Evolutionary conservation across 2,113 vertebrate genomes (phyloP).

Genomic region (Tetraodon nigroviridis): DNA sequence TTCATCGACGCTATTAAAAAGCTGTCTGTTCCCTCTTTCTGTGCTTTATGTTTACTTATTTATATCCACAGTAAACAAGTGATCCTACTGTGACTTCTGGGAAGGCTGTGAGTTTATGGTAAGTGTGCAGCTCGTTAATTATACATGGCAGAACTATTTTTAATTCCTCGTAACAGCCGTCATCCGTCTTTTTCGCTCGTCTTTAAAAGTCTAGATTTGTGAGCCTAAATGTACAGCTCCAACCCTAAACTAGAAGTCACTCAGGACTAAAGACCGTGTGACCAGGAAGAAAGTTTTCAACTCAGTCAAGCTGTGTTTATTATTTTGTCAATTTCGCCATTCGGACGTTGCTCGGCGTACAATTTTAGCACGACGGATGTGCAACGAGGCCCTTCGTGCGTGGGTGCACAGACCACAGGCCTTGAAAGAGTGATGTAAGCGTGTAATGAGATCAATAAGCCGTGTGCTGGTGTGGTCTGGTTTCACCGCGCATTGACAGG

Average conservation of each 20-base stretch:
- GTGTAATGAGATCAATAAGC: conserved; percentile 62
- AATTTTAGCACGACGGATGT: no score
- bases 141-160: conserved; percentile 1
- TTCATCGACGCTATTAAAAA: no score
- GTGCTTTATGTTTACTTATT: conserved; percentile 12
- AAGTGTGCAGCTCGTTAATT: conserved; percentile 1
- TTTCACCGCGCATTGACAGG: conserved; percentile 46
- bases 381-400: background rate
- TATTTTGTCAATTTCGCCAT: no score
- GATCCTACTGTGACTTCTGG: conserved; percentile 12
- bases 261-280: no score
- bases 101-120: conserved; percentile 1
- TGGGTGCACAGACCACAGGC: conserved; percentile 5
- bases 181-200: background rate
- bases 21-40: background rate
- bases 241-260: no score
- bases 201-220: background rate
- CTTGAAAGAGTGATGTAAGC: conserved; percentile 28
- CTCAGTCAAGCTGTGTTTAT: no score
- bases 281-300: no score
- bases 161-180: background rate
- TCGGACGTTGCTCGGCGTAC: no score
- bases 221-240: no score
- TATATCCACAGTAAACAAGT: conserved; percentile 12
- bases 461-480: conserved; percentile 50